These are phyloP conservation scores for Bombyx huttoni DNA, from an alignment of 2,888 invertebrate genomes.

Conservation along the genomic window DNA sequence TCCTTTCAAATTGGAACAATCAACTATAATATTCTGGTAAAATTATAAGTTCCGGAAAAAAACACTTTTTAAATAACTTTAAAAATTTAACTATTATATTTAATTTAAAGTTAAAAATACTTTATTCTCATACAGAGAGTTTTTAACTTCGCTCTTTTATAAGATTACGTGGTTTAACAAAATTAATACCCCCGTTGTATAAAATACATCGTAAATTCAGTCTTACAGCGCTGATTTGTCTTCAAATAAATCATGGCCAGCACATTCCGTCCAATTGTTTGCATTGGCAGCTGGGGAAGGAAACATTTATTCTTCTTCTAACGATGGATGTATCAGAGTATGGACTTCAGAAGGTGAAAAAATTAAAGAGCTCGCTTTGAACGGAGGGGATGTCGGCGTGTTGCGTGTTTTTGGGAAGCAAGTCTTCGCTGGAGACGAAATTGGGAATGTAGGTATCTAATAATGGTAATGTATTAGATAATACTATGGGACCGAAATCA, in stretches of 20 bases:
- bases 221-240: constrained; percentile 37
- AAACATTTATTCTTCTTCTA: constrained; percentile 73
- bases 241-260: constrained; percentile 49
- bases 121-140: no score
- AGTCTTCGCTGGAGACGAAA: constrained; percentile 75
- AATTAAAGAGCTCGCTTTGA: constrained; percentile 36
- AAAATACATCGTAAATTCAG: constrained; percentile 15
- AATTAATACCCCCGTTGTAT: no score
- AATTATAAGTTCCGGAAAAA: no score
- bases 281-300: constrained; percentile 68
- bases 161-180: no score
- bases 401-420: constrained; percentile 44
- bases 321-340: constrained; percentile 74
- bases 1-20: no score
- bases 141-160: no score
- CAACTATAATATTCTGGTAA: no score
- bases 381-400: constrained; percentile 48
- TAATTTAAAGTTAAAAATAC: no score
- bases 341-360: constrained; percentile 61
- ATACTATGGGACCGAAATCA: no score
- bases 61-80: no score
- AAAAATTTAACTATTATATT: no score
- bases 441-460: constrained; percentile 71
- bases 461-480: no score
- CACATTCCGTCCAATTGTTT: constrained; percentile 75